phyloP scores from a whole-genome alignment of 1,140 invertebrate species.

The Zaprionus lachaisei region DNA sequence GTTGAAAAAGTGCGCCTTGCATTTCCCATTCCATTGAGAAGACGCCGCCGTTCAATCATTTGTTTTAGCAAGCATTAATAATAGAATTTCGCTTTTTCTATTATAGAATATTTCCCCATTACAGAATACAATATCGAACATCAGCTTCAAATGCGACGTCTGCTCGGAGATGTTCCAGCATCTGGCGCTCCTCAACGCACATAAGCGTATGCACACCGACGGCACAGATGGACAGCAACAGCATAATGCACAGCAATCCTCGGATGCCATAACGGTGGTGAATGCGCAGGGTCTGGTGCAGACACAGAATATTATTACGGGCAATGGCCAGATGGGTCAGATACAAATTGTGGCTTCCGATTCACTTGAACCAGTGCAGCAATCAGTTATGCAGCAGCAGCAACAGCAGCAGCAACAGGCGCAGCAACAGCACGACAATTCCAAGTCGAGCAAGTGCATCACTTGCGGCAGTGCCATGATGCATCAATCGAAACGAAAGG shows the following conservation, averaged over 20 bases:
- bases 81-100: neutral
- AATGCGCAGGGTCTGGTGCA: constrained; percentile 85
- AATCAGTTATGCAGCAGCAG: constrained; percentile 75
- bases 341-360: constrained; percentile 88
- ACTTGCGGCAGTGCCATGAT: constrained; percentile 86
- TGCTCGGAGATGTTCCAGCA: constrained; percentile 93
- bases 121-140: constrained; percentile 90
- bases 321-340: constrained; percentile 84
- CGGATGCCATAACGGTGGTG: constrained; percentile 71
- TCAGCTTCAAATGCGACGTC: constrained; percentile 94
- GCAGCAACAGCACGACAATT: constrained; percentile 72
- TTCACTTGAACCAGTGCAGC: constrained; percentile 80
- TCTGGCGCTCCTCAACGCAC: constrained; percentile 90
- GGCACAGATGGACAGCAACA: constrained; percentile 74
- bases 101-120: constrained; percentile 24
- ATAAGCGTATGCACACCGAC: constrained; percentile 91
- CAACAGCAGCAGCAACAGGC: constrained; percentile 61
- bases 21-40: neutral
- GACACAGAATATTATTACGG: constrained; percentile 84
- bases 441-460: constrained; percentile 84
- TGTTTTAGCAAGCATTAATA: constrained; percentile 13
- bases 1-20: neutral
- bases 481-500: constrained; percentile 86
- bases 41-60: neutral
- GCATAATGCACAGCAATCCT: constrained; percentile 60